Base-by-base conservation (phyloP, 2,888 invertebrate species). In the Epinotia bilunana region DNA sequence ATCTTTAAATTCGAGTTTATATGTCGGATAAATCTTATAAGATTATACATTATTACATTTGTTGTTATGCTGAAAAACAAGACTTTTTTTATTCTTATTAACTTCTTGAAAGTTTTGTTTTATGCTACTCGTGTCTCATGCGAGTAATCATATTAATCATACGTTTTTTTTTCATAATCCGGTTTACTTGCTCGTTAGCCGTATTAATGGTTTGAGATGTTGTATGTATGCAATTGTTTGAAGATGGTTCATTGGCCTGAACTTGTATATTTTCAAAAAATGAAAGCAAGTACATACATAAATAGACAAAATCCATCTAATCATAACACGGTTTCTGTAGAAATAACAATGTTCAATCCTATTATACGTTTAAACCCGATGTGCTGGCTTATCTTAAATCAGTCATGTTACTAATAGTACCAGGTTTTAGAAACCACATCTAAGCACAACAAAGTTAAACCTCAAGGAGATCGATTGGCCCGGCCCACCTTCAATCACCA, bases 291-390 rank as follows among this genome's bases (percentile, higher is more conserved):
- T 11, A 28, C 28, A 1, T n/a, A 9, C n/a, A 16, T 33, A 28
- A 39, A 39, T 62, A 60, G 6, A 23, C 9, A 62, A 62, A 43
- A 43, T 43, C 39, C n/a, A 9, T 11, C 11, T 43, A 74, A 64
- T 23, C 43, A 3, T 13, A 39, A 58, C 58, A 69, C 28, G 28
- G 16, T 57, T 74, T 69, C 69, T 28, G 63, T 74, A 63, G 33
- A 16, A 18, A 46, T 33, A 63, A 63, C 46, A 60, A 60, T 33
- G 43, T 11, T 33, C 13, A 20, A 68, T 67, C 43, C 28, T 58
- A 60, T 68, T 62, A 73, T 43, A 68, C 39, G 43, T 43, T 55
- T 63, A 39, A 72, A 68, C 53, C 73, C 13, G 68, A 63, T 74
- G 18, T 57, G 20, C 62, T 43, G 33, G 33, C 62, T 62, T 43